These are phyloP conservation scores for Gymnobelideus leadbeateri DNA, from an alignment of 2,113 vertebrate species.

Conservation along the genomic window DNA sequence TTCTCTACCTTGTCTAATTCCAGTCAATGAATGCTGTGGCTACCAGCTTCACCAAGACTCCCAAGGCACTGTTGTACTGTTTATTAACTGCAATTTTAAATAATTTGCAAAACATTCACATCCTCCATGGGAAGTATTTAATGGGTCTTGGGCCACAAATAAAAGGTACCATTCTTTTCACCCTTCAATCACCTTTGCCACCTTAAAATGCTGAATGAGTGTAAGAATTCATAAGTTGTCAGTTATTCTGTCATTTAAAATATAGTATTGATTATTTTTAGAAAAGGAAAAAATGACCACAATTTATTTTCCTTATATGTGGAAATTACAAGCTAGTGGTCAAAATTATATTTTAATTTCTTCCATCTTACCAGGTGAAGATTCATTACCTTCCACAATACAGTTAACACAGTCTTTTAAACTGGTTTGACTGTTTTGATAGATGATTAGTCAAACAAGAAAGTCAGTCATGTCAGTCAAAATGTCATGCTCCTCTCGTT, in stretches of 20 bases:
- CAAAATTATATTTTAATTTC: not conserved
- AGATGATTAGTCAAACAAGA: too few relatives aligned
- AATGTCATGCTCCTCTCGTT: too few relatives aligned
- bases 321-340: not conserved
- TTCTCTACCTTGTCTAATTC: not conserved
- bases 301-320: not conserved
- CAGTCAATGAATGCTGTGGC: not conserved
- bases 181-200: not conserved
- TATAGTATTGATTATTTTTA: not conserved
- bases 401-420: not conserved
- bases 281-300: not conserved
- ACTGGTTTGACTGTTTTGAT: too few relatives aligned
- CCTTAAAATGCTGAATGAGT: not conserved
- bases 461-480: too few relatives aligned
- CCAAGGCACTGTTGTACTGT: fast-evolving
- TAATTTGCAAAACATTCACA: not conserved
- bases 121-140: not conserved
- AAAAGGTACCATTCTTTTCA: not conserved
- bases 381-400: too few relatives aligned
- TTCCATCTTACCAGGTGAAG: not conserved
- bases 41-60: not conserved
- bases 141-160: not conserved
- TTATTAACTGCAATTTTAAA: not conserved
- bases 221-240: not conserved
- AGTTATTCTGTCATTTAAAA: not conserved